Evolutionary conservation across 2,888 invertebrate genomes (phyloP), one percentile per base, ranked within the genome.

Genomic region (Agrotis segetum): DNA sequence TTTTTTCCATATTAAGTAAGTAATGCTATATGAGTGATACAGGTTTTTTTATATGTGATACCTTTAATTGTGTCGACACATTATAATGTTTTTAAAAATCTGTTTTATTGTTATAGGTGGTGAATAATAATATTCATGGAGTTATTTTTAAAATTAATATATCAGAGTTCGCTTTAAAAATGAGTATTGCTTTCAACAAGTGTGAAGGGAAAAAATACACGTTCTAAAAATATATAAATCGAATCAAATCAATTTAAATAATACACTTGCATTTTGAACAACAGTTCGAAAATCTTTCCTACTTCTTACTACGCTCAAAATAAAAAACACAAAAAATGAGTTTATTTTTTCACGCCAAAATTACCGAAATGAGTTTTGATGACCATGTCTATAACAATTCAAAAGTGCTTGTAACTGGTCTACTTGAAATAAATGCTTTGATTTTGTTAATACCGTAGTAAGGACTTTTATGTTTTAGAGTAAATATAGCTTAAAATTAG

Each of bases 171-270:
- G 4, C 14, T 24, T 24, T 61, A 16, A n/a, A 7, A 1, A 4
- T 6, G 9, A 4, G 40, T 59, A 16, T 44, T 40, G 46, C 4
- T 61, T 24, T 40, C 11, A 40, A 40, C 0, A 40, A 40, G 11
- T 40, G 40, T 40, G 40, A 9, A 40, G 9, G 40, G 40, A 40
- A 40, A 34, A 40, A 40, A 40, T 40, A 40, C 9, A 40, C 0
- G 40, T 40, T 1, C 7, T 7, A 34, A 34, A 34, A 34, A 34
- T 1, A 34, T 34, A 34, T 34, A 69, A 34, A 61, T 21, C 14
- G 21, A 62, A 53, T 64, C 66, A 11, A 69, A 67, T 77, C 24
- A 40, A 66, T 81, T 81, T 34, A 17, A 63, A 1, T 65, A 59
- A 66, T 61, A 50, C 24, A 50, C 29, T 58, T n/a, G 34, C 17